Evolutionary conservation across 2,797 vertebrate species (phyloP), one percentile per base, ranked within the genome.

Genomic region (Dallia pectoralis): DNA sequence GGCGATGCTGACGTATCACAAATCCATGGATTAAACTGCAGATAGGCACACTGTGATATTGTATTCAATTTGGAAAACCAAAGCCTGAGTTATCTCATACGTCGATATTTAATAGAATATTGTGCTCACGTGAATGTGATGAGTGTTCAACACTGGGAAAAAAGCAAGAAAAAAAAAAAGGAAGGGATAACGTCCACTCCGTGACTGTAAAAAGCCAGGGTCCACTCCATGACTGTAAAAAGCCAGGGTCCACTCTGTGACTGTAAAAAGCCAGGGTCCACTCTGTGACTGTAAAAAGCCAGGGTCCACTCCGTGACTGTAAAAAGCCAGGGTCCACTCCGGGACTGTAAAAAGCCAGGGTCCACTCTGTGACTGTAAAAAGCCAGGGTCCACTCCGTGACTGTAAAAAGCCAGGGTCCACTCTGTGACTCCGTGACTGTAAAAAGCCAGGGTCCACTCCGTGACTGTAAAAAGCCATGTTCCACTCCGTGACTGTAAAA

Each of bases 51-150:
- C 70, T 82, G 78, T 79, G n/a, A n/a, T n/a, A n/a, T n/a, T n/a
- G n/a, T n/a, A n/a, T n/a, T n/a, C n/a, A n/a, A n/a, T 19, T 68
- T 74, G 70, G 72, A 82, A 82, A 67, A 32, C 56, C 76, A 73
- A 86, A 67, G 80, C 63, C 77, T 67, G 49, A 66, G 82, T 72
- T 53, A 84, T 87, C 73, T 73, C 84, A 84, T 85, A 84, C 73
- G 88, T 68, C 36, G 40, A 80, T 84, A 80, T 81, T 87, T 77
- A 78, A 67, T 78, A 74, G 74, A 70, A 77, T 70, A n/a, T n/a
- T n/a, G n/a, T n/a, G n/a, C n/a, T n/a, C n/a, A n/a, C n/a, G n/a
- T n/a, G n/a, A n/a, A n/a, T n/a, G n/a, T n/a, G n/a, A n/a, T n/a
- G 67, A 76, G 77, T 75, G 65, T 81, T 79, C 69, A 65, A 65